These are phyloP conservation scores for Eledona agricola DNA, from an alignment of 2,888 invertebrate species.

Conservation along the genomic window DNA sequence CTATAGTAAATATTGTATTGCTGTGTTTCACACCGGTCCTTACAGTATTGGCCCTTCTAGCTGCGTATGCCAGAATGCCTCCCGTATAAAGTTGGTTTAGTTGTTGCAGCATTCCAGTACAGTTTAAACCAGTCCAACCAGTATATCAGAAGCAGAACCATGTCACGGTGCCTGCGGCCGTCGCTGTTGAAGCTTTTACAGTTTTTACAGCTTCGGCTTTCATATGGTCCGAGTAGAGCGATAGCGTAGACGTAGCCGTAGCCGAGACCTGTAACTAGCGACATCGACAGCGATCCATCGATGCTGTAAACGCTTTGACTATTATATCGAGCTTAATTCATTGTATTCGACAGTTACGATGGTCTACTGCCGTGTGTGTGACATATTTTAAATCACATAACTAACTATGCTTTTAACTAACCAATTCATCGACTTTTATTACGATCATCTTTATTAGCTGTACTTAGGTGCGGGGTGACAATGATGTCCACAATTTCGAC, in stretches of 20 bases:
- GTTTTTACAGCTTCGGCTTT: conserved; percentile 34
- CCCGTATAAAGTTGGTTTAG: conserved; percentile 57
- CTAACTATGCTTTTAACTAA: conserved; percentile 50
- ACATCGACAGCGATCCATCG: conserved; percentile 27
- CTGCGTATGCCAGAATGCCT: conserved; percentile 50
- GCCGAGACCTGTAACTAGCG: conserved; percentile 43
- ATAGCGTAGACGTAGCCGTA: conserved; percentile 36
- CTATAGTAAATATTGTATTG: conserved; percentile 47
- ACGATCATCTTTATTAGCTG: conserved; percentile 11
- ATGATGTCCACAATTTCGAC: too few species aligned
- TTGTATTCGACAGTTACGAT: conserved; percentile 40
- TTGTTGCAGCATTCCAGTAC: conserved; percentile 51
- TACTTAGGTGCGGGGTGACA: too few species aligned
- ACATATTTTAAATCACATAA: conserved; percentile 54
- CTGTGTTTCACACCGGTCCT: conserved; percentile 46
- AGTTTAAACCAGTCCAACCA: conserved; percentile 36
- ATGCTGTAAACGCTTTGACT: conserved; percentile 5
- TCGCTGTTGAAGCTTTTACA: conserved; percentile 26
- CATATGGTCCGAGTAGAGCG: conserved; percentile 35
- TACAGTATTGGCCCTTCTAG: conserved; percentile 47
- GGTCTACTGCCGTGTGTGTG: conserved; percentile 61
- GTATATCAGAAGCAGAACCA: conserved; percentile 28
- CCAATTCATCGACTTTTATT: conserved; percentile 32
- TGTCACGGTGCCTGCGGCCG: conserved; percentile 33
- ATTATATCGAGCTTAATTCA: conserved; percentile 1